Evolutionary conservation across 2,888 invertebrate genomes (phyloP), one percentile per base, ranked within the genome.

Genomic region (Muscina levida): DNA sequence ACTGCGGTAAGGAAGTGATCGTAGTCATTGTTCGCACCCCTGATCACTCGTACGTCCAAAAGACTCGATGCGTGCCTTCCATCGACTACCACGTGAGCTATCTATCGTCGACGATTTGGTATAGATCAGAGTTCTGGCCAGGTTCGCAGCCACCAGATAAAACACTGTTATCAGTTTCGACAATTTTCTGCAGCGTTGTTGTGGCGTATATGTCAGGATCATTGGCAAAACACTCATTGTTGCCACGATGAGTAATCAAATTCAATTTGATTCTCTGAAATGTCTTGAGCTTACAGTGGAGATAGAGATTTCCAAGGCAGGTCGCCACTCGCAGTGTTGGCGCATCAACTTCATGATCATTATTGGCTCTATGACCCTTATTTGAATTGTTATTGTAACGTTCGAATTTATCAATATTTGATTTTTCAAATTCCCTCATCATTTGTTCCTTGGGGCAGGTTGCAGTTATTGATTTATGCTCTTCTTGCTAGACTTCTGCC

Each of bases 381-480:
- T 79, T 74, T 68, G 68, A 75, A 72, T 73, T 72, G 51, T 70
- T 68, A 51, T 78, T 77, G 66, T 76, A 74, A 68, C 19, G 70
- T 62, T 74, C 71, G 82, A 59, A 82, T 80, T 77, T 84, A 83
- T 79, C 76, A 77, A 78, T 78, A 77, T 72, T 78, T 77, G 82
- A 71, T 77, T 78, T 80, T 71, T 83, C 72, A 80, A 83, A 82
- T 74, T 85, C 84, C 82, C 82, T 82, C 79, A 84, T 84, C 84
- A 85, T 88, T 87, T 88, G 88, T 86, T 88, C 85, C 87, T 88
- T 87, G 88, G 87, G 88, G 88, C 86, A 86, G 88, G 88, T 88
- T 86, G 86, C 87, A 86, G 85, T 86, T 83, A 85, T 85, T 86
- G 87, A 86, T 85, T 87, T 86, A 84, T 88, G 87, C 84, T 85